Evolutionary conservation across 2,888 invertebrate species (phyloP).

Genomic region (Cheiracanthium punctorium): DNA sequence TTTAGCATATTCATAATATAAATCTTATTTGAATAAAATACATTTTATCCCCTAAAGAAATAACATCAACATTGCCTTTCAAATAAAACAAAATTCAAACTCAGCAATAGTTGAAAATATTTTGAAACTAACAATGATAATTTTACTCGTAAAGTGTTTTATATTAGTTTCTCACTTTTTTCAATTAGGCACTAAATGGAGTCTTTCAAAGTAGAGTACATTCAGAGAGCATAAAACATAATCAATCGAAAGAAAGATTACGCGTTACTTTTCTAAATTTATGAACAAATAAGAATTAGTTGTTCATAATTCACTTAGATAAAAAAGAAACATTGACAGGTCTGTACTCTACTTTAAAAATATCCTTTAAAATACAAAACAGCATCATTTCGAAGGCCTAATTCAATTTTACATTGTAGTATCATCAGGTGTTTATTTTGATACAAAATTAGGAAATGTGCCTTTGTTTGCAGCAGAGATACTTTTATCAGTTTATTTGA

Average conservation of each 20-base stretch:
- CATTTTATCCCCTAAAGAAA: slow-evolving; percentile 37
- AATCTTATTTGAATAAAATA: slow-evolving; percentile 40
- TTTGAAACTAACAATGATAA: slow-evolving; percentile 43
- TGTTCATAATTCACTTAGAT: no score
- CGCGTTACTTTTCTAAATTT: not conserved
- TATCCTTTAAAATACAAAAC: slow-evolving; percentile 38
- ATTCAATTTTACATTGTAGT: slow-evolving; percentile 1
- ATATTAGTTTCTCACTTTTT: slow-evolving; percentile 59
- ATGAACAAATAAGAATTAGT: no score
- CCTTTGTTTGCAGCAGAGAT: slow-evolving; percentile 21
- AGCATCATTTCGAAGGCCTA: slow-evolving; percentile 23
- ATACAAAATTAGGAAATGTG: slow-evolving; percentile 42
- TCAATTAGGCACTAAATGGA: slow-evolving; percentile 62
- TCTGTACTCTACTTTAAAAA: slow-evolving; percentile 62
- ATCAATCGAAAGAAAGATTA: not conserved
- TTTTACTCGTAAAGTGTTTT: slow-evolving; percentile 54
- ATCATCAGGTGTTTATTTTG: slow-evolving; percentile 15
- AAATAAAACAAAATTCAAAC: slow-evolving; percentile 16
- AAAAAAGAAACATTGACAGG: not conserved
- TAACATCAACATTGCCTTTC: slow-evolving; percentile 34
- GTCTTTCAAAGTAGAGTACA: slow-evolving; percentile 62
- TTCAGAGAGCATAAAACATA: not conserved
- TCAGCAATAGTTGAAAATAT: slow-evolving; percentile 19
- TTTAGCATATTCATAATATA: slow-evolving; percentile 20
- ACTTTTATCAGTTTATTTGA: slow-evolving; percentile 36